These are phyloP conservation scores for Cosmorhoe ocellata DNA, from an alignment of 2,888 invertebrate species.

Conservation along the genomic window DNA sequence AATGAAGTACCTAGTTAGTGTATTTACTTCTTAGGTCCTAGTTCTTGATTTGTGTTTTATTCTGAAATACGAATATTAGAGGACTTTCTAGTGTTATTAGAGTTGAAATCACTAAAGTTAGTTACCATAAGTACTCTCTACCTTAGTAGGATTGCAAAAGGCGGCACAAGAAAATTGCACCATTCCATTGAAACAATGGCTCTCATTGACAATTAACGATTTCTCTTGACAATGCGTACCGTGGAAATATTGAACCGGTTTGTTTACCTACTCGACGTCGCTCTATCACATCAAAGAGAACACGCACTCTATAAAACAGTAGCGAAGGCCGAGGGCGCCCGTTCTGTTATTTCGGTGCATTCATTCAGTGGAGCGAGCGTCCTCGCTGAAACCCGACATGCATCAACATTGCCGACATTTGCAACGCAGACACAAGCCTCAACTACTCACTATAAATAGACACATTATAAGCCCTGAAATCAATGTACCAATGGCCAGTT, in stretches of 20 bases:
- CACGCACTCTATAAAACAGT: slow-evolving; percentile 43
- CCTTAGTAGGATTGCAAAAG: no score
- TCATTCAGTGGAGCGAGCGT: slow-evolving; percentile 63
- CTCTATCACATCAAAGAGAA: slow-evolving; percentile 38
- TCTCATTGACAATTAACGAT: slow-evolving; percentile 26
- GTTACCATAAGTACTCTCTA: no score
- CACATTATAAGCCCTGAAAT: slow-evolving; percentile 39
- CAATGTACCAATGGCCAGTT: slow-evolving; percentile 50
- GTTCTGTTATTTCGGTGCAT: slow-evolving; percentile 67
- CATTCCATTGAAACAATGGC: slow-evolving; percentile 25
- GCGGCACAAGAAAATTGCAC: slow-evolving; percentile 14
- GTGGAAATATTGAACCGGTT: slow-evolving; percentile 35
- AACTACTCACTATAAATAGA: slow-evolving; percentile 27
- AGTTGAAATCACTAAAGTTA: no score
- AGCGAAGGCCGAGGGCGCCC: slow-evolving; percentile 65
- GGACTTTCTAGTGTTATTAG: no score
- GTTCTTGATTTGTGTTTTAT: no score
- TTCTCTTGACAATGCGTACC: slow-evolving; percentile 24
- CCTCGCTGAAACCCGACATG: slow-evolving; percentile 53
- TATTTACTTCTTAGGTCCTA: no score
- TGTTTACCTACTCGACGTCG: slow-evolving; percentile 36
- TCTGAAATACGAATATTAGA: no score
- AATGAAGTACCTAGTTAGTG: no score
- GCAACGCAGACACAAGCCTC: slow-evolving; percentile 25
- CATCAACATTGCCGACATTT: slow-evolving; percentile 45